Evolutionary conservation across 2,113 vertebrate genomes (phyloP), one percentile per base, ranked within the genome.

Genomic region (Nibea coibor): DNA sequence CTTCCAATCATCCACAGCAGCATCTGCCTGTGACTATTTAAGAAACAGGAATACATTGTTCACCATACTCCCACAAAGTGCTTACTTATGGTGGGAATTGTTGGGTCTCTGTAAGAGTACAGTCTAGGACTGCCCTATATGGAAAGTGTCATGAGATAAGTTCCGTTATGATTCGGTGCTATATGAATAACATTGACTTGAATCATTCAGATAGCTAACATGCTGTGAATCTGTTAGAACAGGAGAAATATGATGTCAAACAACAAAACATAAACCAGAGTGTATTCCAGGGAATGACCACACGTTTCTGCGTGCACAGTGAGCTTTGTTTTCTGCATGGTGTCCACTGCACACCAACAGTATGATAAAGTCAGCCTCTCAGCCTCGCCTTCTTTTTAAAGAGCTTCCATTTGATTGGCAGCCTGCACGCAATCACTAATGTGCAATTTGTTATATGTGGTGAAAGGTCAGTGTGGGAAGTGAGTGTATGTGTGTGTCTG

Each of bases 401-500:
- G 54, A 62, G 51, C 24, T 28, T 20, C 19, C 0, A 1, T 72
- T 48, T 78, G 67, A 77, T 24, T 81, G 77, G 20, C 83, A 83
- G 73, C 65, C 47, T 58, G 59, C 19, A 43, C 53, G 57, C n/a
- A 24, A 45, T 75, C 50, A 15, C 72, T 80, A 82, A 82, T 76
- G 62, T 56, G 61, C 42, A 67, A 48, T 67, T 71, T 66, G 73
- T 67, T 50, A 15, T 22, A 64, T 11, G 42, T 58, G 56, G 43
- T 70, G 68, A 85, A 82, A 82, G 78, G 68, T 84, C 82, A 82
- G 71, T 10, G 74, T 78, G 59, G 72, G 72, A 70, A 42, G 79
- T 74, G 70, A 24, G 26, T 69, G 26, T 75, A 19, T 59, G 24
- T 71, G 83, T 45, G 77, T 64, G 59, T 48, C 6, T 59, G 51